Conservation (phyloP, 2,797 vertebrate species). For the Epinephelus coioides region DNA sequence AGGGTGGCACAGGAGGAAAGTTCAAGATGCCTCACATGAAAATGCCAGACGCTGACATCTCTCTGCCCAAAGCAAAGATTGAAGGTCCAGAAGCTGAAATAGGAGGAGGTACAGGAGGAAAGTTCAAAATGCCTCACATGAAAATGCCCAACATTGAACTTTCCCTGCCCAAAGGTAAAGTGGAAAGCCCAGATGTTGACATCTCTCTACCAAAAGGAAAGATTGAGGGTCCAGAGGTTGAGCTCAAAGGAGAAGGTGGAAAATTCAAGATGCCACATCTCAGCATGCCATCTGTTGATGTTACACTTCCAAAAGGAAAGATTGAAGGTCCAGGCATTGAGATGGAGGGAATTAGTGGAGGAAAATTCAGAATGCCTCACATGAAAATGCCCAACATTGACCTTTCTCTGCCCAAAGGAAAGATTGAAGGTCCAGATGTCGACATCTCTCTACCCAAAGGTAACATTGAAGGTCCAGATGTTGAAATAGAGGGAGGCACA, state of each 20-base stretch:
- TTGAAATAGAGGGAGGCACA: no score
- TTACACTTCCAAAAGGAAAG: neutral
- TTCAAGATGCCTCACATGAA: no score
- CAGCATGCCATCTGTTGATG: no score
- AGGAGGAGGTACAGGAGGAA: no score
- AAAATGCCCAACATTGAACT: neutral
- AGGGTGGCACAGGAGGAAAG: neutral
- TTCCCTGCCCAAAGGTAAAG: neutral
- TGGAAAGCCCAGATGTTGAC: neutral
- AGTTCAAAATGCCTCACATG: neutral
- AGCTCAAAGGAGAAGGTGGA: no score
- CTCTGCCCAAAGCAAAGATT: no score
- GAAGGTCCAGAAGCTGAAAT: neutral
- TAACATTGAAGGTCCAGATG: no score
- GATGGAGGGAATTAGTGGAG: neutral
- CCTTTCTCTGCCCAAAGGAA: neutral
- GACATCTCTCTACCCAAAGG: no score
- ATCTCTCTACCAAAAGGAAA: neutral
- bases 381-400: neutral
- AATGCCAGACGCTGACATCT: no score
- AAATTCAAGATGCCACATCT: no score
- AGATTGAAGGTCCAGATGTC: neutral
- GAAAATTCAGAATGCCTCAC: neutral
- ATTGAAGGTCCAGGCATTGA: neutral
- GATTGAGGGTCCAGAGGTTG: no score